Evolutionary conservation across 2,113 vertebrate genomes (phyloP), one percentile per base, ranked within the genome.

Genomic region (Empidonax alnorum): DNA sequence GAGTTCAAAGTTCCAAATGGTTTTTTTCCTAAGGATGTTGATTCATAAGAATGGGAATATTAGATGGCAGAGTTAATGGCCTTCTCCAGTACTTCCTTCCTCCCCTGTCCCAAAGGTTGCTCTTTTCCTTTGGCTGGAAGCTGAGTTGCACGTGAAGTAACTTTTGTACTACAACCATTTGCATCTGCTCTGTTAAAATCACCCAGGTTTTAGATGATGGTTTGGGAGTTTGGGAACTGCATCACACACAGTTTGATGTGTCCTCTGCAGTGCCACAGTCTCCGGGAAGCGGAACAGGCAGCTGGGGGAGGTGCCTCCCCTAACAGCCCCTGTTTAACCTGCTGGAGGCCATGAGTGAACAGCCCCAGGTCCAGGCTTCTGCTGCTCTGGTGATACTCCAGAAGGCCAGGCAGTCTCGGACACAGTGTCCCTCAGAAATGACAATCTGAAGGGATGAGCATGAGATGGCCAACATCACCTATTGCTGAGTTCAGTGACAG

Each of bases 21-120:
- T 80, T 59, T 76, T 94, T 94, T 94, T 93, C 67, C 35, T 80
- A 59, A 77, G 83, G 50, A 71, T 88, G 55, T 76, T 69, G 72
- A 83, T 69, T 90, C 65, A 67, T 25, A 84, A 72, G 66, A 21
- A 84, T 3, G 14, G 55, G 68, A 92, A 84, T 56, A 39, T 63
- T 61, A 71, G 20, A 44, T 44, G 52, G 27, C 25, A 84, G 65
- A 85, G 17, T 67, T 74, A 88, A 67, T 67, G 93, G 33, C 17
- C 24, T 90, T 86, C 42, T 47, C 46, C 53, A 49, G 2, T 47
- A 74, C 71, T 92, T 90, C 73, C 72, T 93, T 73, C 68, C 46
- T 39, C 16, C 10, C 18, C 17, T 84, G 39, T 96, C 65, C 72
- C 72, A 84, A 52, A 86, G 37, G 11, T 28, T 89, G 16, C 21